Evolutionary conservation across 2,113 vertebrate genomes (phyloP), one percentile per base, ranked within the genome.

Genomic region (Nerophis ophidion): DNA sequence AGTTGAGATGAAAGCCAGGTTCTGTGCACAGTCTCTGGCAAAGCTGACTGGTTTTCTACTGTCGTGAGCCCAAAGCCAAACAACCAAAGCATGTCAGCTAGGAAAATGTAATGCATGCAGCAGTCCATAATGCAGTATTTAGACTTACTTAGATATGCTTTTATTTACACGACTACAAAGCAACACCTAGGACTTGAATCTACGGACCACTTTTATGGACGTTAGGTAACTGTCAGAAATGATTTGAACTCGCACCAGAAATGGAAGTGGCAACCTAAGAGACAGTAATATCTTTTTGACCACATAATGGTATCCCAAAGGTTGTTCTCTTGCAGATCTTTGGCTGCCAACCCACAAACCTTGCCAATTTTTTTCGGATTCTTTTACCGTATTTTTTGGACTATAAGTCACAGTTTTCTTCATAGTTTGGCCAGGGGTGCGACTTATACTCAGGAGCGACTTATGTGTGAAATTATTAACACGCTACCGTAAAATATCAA

Each of bases 1-100:
- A 14, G 48, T 72, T 84, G 82, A 26, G 89, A 90, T 72, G 78
- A 14, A 66, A 83, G 77, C 78, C 86, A 87, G 87, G 83, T 88
- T 85, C 78, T 85, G 70, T 77, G 61, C 76, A 79, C 80, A 72
- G 72, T 63, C 68, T 67, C 14, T 15, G 61, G 65, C 58, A 61
- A 58, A 82, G 70, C 63, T 65, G 71, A 68, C 72, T 56, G 33
- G 58, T 66, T 77, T 63, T 77, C 72, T 63, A 59, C 63, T 83
- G 76, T 83, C 68, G 76, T 71, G 76, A 82, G 68, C 70, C 67
- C 34, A 53, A 62, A 79, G 68, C 63, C 72, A 38, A 61, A 77
- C 70, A 63, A 75, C 51, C 57, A 56, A 77, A 70, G 70, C 59
- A 38, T 59, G 59, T 58, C 56, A 78, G 65, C 66, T 84, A 64